Evolutionary conservation across 2,113 vertebrate species (phyloP), one percentile per base, ranked within the genome.

Genomic region (Atrichornis clamosus): DNA sequence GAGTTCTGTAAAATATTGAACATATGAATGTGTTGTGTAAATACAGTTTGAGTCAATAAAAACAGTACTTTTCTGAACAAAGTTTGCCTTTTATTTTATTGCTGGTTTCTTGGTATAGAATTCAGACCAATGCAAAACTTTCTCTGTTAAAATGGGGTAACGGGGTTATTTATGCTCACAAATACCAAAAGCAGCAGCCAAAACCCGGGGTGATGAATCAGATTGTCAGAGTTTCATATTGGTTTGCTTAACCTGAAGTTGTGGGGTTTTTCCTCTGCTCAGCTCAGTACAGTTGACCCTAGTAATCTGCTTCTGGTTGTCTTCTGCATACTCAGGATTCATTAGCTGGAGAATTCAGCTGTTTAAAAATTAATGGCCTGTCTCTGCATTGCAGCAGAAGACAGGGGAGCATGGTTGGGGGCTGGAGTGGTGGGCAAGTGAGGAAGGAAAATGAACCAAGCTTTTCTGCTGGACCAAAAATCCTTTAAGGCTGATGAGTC

Each of bases 21-120:
- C 94, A 97, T 96, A 95, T 85, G 92, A 98, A 97, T 97, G 97
- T 98, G 98, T 94, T 95, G 96, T 98, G 98, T 98, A 98, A 98
- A 98, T 98, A 98, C 52, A 91, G 95, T 97, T 98, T 98, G 94
- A 91, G 96, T 93, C 92, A 98, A 98, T 98, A 98, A 98, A 98
- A 96, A 89, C 70, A 96, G 81, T 91, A 87, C 91, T 95, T 97
- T 95, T 94, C 93, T 94, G 96, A 97, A 93, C 56, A 91, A 50
- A 92, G 19, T 32, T 39, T 65, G 18, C 63, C 7, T 69, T 7
- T 56, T 33, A 59, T 69, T 7, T 56, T 33, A 59, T 42, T 11
- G 3, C 10, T 67, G 20, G 7, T 77, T 84, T 78, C 56, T 58
- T 79, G 64, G 10, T 42, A n/a, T 64, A 80, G 77, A 84, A 91